Base-by-base conservation (phyloP, 2,113 vertebrate species). In the Pitta sordida region DNA sequence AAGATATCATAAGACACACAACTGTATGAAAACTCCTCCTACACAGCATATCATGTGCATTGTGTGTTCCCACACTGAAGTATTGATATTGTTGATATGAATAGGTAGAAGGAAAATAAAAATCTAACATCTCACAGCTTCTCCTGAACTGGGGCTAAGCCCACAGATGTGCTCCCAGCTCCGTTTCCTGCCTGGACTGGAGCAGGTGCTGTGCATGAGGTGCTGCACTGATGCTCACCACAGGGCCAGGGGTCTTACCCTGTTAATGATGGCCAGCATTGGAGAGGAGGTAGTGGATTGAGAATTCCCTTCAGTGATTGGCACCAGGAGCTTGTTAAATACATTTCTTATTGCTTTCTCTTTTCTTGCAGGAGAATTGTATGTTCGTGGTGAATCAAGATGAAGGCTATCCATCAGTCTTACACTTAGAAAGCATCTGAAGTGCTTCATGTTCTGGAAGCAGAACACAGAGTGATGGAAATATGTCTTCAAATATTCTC, bases 201-300 rank as follows among this genome's bases (percentile, higher is more conserved):
- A 11, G 29, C 0, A 3, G 48, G 3, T 51, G 29, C 15, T 58
- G 16, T 0, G 0, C 3, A 5, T 14, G 27, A 52, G 37, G 15
- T 2, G 4, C n/a, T 58, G 34, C 48, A 58, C 0, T 1, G 13
- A 15, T 32, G 18, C 23, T 20, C 43, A 30, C 15, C 11, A 3
- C 1, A 0, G 4, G 19, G 10, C 44, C 24, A 11, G 8, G 17
- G 29, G 5, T 74, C 58, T 90, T 68, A 43, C 3, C 10, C 2
- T 1, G 29, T n/a, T 51, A 62, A 27, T 18, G 27, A 27, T 17
- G 16, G 15, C 7, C 68, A 90, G 29, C 3, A 16, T 18, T 11
- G 16, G 44, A 78, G 36, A 60, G 24, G 11, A 75, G 13, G 15
- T 32, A 78, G 6, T 0, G 2, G 24, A n/a, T n/a, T n/a, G n/a